Evolutionary conservation across 2,797 vertebrate species (phyloP).

Genomic region (Sorex maritimensis): DNA sequence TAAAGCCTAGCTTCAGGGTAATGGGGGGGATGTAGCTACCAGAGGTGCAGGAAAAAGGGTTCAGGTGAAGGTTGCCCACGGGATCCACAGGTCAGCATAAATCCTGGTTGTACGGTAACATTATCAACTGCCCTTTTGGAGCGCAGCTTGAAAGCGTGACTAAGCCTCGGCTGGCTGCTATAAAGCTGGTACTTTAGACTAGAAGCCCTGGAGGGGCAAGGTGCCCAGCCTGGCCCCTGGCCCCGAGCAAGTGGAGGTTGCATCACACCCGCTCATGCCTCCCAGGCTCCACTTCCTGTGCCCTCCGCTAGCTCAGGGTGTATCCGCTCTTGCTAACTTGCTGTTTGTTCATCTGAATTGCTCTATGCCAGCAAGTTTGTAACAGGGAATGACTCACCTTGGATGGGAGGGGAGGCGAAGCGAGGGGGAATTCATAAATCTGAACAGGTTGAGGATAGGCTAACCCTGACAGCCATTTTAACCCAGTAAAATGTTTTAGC

Average conservation of each 20-base stretch:
- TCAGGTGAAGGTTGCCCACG: slow-evolving; percentile 59
- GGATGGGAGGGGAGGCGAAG: slow-evolving; percentile 57
- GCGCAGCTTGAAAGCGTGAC: slow-evolving; percentile 74
- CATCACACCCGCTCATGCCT: background rate
- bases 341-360: slow-evolving; percentile 72
- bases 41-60: background rate
- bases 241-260: background rate
- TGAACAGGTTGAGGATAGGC: background rate
- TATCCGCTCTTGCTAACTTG: slow-evolving; percentile 52
- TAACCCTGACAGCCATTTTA: background rate
- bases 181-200: slow-evolving; percentile 86
- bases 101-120: slow-evolving; percentile 54
- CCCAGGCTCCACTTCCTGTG: slow-evolving; percentile 7
- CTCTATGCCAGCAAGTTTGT: slow-evolving; percentile 80
- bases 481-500: background rate
- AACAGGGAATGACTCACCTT: slow-evolving; percentile 78
- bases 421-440: slow-evolving; percentile 14
- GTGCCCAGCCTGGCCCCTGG: background rate
- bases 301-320: background rate
- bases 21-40: slow-evolving; percentile 56
- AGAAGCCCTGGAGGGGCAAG: slow-evolving; percentile 16
- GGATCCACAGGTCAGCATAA: slow-evolving; percentile 68
- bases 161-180: slow-evolving; percentile 33
- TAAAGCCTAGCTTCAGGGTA: slow-evolving; percentile 25
- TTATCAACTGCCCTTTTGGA: slow-evolving; percentile 87